Evolutionary conservation across 2,797 vertebrate species (phyloP).

Genomic region (Malacoctenus gilli): DNA sequence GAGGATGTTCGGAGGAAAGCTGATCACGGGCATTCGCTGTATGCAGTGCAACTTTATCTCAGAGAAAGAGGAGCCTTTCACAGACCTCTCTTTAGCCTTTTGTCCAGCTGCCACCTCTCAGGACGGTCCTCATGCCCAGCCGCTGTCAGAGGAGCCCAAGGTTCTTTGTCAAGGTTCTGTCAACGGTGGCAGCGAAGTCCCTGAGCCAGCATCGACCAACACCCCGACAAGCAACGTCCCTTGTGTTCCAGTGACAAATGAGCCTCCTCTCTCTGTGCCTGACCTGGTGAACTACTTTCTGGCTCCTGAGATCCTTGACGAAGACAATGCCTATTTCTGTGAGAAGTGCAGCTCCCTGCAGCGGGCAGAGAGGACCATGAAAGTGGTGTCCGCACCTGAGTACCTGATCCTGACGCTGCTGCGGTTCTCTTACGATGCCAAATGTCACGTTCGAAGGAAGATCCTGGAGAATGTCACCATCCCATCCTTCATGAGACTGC

Average conservation of each 20-base stretch:
- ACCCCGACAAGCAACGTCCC: constrained; percentile 37
- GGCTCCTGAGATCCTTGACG: constrained; percentile 95
- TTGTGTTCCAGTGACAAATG: constrained; percentile 49
- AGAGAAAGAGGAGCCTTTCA: constrained; percentile 95
- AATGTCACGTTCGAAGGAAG: constrained; percentile 93
- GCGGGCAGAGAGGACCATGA: constrained; percentile 94
- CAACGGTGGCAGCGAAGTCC: constrained; percentile 81
- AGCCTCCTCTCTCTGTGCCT: constrained; percentile 87
- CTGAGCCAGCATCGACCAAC: constrained; percentile 54
- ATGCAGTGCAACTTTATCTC: constrained; percentile 93
- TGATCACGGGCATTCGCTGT: constrained; percentile 91
- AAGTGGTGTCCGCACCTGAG: constrained; percentile 91
- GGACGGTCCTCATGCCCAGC: constrained; percentile 34
- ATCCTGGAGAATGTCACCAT: constrained; percentile 95
- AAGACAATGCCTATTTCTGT: constrained; percentile 97
- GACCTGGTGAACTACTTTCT: constrained; percentile 96
- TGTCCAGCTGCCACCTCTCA: constrained; percentile 83
- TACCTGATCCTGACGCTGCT: constrained; percentile 98
- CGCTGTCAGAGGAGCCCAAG: constrained; percentile 61
- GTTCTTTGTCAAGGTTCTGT: constrained; percentile 78
- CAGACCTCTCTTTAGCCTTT: constrained; percentile 96
- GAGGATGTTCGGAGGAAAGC: constrained; percentile 93
- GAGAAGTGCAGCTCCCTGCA: constrained; percentile 93
- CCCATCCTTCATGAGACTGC: constrained; percentile 88
- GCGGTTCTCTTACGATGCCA: constrained; percentile 96